phyloP scores from a whole-genome alignment of 2,113 vertebrate species.

The Campylorhamphus procurvoides region DNA sequence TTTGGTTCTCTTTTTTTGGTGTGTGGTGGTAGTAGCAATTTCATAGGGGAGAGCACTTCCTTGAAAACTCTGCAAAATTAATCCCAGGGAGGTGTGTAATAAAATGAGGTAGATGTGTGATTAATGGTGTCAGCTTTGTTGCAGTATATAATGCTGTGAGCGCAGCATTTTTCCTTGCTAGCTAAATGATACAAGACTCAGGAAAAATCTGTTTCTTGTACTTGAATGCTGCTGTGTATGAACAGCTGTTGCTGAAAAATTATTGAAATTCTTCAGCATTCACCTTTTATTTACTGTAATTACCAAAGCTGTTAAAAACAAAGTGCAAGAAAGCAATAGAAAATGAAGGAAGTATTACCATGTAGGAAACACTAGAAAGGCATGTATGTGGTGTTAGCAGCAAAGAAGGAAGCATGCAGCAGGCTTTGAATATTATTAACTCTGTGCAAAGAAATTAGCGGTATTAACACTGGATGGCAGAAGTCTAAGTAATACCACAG shows the following conservation, averaged over 20 bases:
- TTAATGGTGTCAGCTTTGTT: slow-evolving; percentile 34
- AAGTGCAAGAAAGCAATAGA: background rate
- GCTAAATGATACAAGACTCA: background rate
- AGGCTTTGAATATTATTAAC: background rate
- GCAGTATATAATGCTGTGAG: slow-evolving; percentile 6
- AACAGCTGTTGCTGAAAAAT: slow-evolving; percentile 52
- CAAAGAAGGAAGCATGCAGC: background rate
- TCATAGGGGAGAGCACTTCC: background rate
- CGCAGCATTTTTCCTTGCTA: background rate
- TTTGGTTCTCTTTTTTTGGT: background rate
- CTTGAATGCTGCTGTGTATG: background rate
- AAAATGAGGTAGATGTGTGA: background rate
- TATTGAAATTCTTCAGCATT: background rate
- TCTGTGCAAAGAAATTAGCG: background rate
- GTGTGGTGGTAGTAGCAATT: background rate
- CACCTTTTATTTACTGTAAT: slow-evolving; percentile 37
- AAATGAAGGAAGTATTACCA: background rate
- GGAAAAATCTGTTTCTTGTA: slow-evolving; percentile 10
- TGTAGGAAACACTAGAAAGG: background rate
- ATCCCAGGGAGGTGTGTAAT: slow-evolving; percentile 28
- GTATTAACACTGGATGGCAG: background rate
- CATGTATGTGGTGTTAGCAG: background rate
- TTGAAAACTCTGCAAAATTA: slow-evolving; percentile 18
- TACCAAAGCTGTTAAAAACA: background rate
- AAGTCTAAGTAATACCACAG: background rate